Base-by-base conservation (phyloP, 2,797 vertebrate species). In the Siniperca obscura region DNA sequence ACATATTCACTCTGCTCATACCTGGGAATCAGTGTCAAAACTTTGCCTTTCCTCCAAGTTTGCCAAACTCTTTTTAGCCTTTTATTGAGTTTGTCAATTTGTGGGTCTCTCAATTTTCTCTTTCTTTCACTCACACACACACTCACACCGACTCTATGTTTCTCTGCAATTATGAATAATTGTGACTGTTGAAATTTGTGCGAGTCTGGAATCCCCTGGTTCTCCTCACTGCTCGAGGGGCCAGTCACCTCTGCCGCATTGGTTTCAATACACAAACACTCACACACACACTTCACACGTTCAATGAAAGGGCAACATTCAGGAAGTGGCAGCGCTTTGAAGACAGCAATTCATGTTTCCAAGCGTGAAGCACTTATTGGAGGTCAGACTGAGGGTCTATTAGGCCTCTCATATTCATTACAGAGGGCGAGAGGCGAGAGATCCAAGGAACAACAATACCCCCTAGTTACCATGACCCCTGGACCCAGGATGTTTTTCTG, bases 361-460 rank as follows among this genome's bases (percentile, higher is more conserved):
- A 82, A 92, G 93, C 61, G 89, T 88, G 93, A 90, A 93, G 82
- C 94, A 95, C 92, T 95, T 96, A 94, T 90, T 92, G 88, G 79
- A 87, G 93, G 94, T 94, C 93, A 93, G 89, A 81, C 93, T 85
- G 34, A 16, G 67, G 93, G 91, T 95, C 91, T 93, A 94, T 95
- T 94, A 95, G 93, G 82, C 85, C 90, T 73, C 85, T 95, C 92
- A 91, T 95, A 94, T 96, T 95, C 91, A 93, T 95, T 95, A 93
- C 72, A 69, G 78, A 90, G 88, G 94, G 93, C 74, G 85, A 93
- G 92, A 90, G 90, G 92, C 85, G 76, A 94, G 82, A 94, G 86
- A 90, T 84, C 78, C 70, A 81, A 85, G 83, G 90, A 90, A 85
- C 87, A 84, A 87, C 91, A 91, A 82, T 89, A 86, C 85, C 89